phyloP scores from a whole-genome alignment of 1,140 invertebrate genomes.

The Maconellicoccus hirsutus region DNA sequence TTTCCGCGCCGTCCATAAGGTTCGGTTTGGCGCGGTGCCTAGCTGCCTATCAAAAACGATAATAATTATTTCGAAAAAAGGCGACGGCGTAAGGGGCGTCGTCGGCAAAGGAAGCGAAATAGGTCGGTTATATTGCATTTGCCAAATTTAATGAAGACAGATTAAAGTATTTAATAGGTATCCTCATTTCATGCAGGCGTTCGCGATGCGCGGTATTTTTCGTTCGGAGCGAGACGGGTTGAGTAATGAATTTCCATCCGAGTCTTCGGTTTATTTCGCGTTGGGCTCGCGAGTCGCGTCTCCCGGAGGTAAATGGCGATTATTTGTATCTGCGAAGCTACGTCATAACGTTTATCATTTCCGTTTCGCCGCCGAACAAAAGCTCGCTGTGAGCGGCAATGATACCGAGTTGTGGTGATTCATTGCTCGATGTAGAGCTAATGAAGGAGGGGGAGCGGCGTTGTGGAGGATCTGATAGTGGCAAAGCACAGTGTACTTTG shows the following conservation, averaged over 20 bases:
- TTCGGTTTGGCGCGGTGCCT: background rate
- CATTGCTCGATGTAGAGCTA: no score
- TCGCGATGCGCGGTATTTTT: background rate
- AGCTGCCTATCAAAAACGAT: background rate
- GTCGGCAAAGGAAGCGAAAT: background rate
- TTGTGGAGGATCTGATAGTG: no score
- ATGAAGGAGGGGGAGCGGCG: no score
- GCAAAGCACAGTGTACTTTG: no score
- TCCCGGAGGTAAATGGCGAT: background rate
- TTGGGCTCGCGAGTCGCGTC: no score
- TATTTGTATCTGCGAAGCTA: constrained; percentile 9
- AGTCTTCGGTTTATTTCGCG: background rate
- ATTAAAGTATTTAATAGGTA: constrained; percentile 10
- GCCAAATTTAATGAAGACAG: constrained; percentile 3
- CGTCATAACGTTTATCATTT: constrained; percentile 9
- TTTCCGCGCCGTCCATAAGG: background rate
- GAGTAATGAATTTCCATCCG: background rate
- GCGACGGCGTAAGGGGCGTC: background rate
- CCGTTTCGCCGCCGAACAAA: background rate
- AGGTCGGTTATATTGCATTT: constrained; percentile 7
- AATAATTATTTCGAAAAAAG: background rate
- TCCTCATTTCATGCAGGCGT: background rate
- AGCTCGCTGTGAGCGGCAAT: no score
- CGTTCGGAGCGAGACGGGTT: background rate
- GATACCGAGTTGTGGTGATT: no score